Evolutionary conservation across 2,797 vertebrate species (phyloP).

Genomic region (Thaleichthys pacificus): DNA sequence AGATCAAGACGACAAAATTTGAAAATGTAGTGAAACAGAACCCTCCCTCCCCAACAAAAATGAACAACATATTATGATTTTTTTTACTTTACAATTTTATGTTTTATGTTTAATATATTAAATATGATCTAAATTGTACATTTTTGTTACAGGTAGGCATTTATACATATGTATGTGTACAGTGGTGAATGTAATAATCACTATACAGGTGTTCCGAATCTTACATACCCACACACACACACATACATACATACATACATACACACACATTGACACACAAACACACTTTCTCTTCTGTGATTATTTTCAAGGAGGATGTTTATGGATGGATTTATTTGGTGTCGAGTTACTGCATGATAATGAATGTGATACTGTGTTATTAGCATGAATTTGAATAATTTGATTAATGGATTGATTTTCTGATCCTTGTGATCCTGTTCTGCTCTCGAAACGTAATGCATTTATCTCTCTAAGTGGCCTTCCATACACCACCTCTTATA

Average conservation of each 20-base stretch:
- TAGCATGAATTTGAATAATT: neutral
- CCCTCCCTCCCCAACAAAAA: constrained; percentile 10
- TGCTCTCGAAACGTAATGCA: neutral
- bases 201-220: constrained; percentile 13
- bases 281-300: neutral
- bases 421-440: neutral
- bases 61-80: constrained; percentile 13
- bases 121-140: constrained; percentile 46
- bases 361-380: too few species aligned
- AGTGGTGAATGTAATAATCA: constrained; percentile 26
- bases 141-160: constrained; percentile 37
- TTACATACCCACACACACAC: constrained; percentile 15
- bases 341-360: neutral
- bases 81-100: constrained; percentile 34
- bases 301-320: neutral
- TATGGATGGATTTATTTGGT: constrained; percentile 6
- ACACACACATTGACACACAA: constrained; percentile 2
- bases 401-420: neutral
- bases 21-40: constrained; percentile 33
- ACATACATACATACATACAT: constrained; percentile 15
- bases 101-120: constrained; percentile 41
- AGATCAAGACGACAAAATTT: constrained; percentile 35
- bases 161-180: constrained; percentile 35
- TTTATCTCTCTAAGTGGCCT: neutral
- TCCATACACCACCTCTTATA: too few species aligned